Evolutionary conservation across 2,888 invertebrate genomes (phyloP).

Genomic region (Eueremaeus valkanovi): DNA sequence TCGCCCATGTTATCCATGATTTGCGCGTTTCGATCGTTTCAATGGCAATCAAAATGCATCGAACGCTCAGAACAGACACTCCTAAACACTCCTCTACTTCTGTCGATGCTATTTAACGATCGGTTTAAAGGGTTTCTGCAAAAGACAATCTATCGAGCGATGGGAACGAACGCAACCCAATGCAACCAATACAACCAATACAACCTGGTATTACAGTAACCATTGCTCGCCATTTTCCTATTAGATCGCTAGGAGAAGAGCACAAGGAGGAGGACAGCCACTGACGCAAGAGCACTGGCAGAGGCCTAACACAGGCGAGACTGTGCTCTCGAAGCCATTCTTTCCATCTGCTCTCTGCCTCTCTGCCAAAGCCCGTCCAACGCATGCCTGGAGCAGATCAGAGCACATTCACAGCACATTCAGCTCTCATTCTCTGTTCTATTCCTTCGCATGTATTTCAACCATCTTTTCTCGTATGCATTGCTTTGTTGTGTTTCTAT

Average conservation of each 20-base stretch:
- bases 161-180: slow-evolving; percentile 32
- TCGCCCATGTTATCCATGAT: slow-evolving; percentile 56
- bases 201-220: slow-evolving; percentile 18
- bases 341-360: not conserved
- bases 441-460: slow-evolving; percentile 12
- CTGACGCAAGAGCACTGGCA: not conserved
- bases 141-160: slow-evolving; percentile 33
- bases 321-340: slow-evolving; percentile 25
- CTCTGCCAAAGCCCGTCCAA: not conserved
- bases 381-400: not conserved
- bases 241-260: not conserved
- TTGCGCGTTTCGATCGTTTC: slow-evolving; percentile 44
- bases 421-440: not conserved
- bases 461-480: slow-evolving; percentile 27
- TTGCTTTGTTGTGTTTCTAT: slow-evolving; percentile 17
- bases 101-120: slow-evolving; percentile 42
- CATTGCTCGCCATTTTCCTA: not conserved
- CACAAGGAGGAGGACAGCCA: slow-evolving; percentile 6
- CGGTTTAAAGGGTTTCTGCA: slow-evolving; percentile 32
- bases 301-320: not conserved
- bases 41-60: slow-evolving; percentile 47
- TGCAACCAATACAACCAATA: no score
- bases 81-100: slow-evolving; percentile 38
- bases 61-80: slow-evolving; percentile 37
- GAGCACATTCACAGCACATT: not conserved